Conservation (phyloP, 2,113 vertebrate species). For the Neopipo cinnamomea region DNA sequence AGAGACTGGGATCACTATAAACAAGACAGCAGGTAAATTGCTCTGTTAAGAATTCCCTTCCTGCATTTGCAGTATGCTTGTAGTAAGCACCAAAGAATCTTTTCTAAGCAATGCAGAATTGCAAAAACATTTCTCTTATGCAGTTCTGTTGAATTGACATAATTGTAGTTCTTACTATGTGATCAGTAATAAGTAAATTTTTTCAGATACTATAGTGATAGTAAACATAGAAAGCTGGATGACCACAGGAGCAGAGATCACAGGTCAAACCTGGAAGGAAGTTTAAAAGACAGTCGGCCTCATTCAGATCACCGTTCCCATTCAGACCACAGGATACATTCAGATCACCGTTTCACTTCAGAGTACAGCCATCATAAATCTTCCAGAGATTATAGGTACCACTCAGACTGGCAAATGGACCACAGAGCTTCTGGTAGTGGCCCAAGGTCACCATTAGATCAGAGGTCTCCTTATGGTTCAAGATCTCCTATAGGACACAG, state of each 20-base stretch:
- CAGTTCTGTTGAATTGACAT: not conserved
- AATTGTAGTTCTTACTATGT: constrained; percentile 21
- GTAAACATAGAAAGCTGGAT: constrained; percentile 91
- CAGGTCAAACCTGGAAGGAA: constrained; percentile 77
- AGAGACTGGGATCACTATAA: constrained; percentile 89
- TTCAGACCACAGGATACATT: constrained; percentile 23
- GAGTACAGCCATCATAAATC: constrained; percentile 84
- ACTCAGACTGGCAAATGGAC: constrained; percentile 92
- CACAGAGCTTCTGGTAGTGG: constrained; percentile 86
- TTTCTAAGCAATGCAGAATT: constrained; percentile 9
- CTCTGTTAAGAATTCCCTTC: not conserved
- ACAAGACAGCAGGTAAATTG: constrained; percentile 80
- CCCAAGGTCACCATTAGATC: constrained; percentile 87
- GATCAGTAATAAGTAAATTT: constrained; percentile 17
- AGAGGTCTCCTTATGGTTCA: constrained; percentile 91
- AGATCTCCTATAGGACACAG: constrained; percentile 85
- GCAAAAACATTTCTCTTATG: not conserved
- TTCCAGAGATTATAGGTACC: constrained; percentile 89
- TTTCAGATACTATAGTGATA: constrained; percentile 86
- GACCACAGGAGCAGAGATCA: constrained; percentile 88
- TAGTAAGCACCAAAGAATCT: not conserved
- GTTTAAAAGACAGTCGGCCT: constrained; percentile 80
- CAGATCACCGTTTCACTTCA: constrained; percentile 71
- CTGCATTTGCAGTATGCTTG: not conserved
- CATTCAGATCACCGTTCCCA: constrained; percentile 80